A percentile compares a stretch with the other conserved stretches of the same genome.
These are phyloP conservation scores for Allolobophora icterica DNA, from an alignment of 2,888 invertebrate species.

Conservation along the genomic window DNA sequence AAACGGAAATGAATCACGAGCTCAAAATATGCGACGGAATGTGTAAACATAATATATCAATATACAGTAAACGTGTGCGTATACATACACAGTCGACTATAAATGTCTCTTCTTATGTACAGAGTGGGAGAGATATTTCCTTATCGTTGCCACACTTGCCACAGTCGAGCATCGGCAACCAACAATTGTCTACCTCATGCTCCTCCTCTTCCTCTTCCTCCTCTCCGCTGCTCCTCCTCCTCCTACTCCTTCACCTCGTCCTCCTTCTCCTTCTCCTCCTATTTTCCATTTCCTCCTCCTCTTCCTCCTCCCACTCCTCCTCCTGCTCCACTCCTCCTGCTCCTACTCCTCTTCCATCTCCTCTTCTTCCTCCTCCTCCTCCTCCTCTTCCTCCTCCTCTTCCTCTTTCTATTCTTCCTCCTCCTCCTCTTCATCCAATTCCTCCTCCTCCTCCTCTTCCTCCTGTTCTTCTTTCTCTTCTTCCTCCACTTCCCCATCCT, in stretches of 20 bases:
- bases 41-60: background rate
- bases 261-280: too few species aligned
- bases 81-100: background rate
- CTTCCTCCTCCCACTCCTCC: too few species aligned
- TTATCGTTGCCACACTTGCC: too few species aligned
- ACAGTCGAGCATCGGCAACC: background rate
- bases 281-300: background rate
- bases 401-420: background rate
- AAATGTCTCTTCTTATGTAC: background rate
- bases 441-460: background rate
- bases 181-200: too few species aligned
- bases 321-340: too few species aligned
- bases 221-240: too few species aligned
- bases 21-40: too few species aligned
- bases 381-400: background rate
- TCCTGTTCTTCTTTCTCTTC: constrained; percentile 27
- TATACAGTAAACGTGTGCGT: background rate
- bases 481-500: background rate
- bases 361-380: background rate
- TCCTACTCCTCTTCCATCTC: too few species aligned
- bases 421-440: too few species aligned
- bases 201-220: too few species aligned
- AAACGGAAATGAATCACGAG: too few species aligned
- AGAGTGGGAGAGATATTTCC: background rate
- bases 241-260: too few species aligned